Conservation (phyloP, 2,113 vertebrate genomes). For the Pangasianodon gigas region DNA sequence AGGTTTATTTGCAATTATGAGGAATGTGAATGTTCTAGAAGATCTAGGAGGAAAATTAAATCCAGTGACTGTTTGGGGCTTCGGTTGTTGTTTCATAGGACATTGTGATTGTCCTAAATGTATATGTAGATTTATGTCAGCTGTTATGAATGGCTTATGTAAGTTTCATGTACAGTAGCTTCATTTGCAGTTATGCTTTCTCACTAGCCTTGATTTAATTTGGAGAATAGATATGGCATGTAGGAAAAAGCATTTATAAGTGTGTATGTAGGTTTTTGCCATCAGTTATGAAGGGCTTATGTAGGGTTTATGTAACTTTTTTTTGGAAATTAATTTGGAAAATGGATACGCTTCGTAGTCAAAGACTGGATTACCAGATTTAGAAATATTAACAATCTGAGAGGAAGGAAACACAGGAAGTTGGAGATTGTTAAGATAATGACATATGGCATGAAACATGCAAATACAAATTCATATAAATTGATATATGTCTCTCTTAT, state of each 20-base stretch:
- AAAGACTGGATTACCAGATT: background rate
- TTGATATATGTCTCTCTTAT: background rate
- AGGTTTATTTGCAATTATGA: no score
- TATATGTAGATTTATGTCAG: no score
- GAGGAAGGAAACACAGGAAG: background rate
- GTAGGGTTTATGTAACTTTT: background rate
- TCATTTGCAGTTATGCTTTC: background rate
- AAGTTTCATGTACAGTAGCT: background rate
- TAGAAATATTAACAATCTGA: background rate
- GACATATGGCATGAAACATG: background rate
- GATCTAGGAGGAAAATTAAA: no score
- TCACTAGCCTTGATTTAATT: background rate
- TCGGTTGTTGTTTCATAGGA: background rate
- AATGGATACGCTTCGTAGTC: no score
- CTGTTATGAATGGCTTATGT: background rate
- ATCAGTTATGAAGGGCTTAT: background rate
- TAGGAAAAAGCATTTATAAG: background rate
- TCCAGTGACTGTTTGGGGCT: background rate
- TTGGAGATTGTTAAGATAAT: no score
- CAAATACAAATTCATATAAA: background rate
- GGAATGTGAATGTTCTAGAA: no score
- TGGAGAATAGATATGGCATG: background rate
- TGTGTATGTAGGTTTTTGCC: background rate
- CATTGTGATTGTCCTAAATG: background rate
- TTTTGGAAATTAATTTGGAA: background rate